phyloP scores from a whole-genome alignment of 2,888 invertebrate species.

The Nemurella pictetii region DNA sequence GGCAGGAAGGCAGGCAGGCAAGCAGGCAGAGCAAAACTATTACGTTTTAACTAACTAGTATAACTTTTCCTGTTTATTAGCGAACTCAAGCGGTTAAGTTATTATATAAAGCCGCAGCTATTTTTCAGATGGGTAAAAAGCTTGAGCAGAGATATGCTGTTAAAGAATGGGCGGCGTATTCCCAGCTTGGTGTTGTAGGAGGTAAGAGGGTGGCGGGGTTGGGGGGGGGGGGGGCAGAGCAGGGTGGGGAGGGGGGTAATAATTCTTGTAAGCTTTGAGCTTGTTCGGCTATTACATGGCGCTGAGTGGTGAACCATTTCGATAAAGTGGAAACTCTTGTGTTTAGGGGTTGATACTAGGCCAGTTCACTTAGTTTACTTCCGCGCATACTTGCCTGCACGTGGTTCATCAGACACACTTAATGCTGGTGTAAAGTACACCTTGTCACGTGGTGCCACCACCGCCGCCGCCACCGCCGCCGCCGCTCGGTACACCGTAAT shows the following conservation, averaged over 20 bases:
- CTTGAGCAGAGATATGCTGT: background rate
- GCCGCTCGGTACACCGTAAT: no score
- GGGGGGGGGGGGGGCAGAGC: background rate
- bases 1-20: no score
- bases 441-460: no score
- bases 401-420: no score
- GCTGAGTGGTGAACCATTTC: slow-evolving; percentile 41
- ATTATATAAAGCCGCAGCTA: background rate
- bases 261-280: slow-evolving; percentile 36
- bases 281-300: slow-evolving; percentile 41
- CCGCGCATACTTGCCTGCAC: no score
- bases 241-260: slow-evolving; percentile 6
- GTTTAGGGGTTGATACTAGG: slow-evolving; percentile 17
- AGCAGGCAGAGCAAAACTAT: no score
- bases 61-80: background rate
- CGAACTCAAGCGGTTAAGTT: background rate
- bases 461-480: no score
- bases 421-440: no score
- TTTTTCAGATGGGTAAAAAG: background rate
- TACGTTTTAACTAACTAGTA: background rate
- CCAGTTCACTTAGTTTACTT: slow-evolving; percentile 11
- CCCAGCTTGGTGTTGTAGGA: no score
- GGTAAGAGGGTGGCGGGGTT: background rate
- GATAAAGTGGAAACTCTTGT: slow-evolving; percentile 42
- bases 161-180: background rate